These are phyloP conservation scores for Halcyon badia DNA, from an alignment of 2,797 vertebrate species.

Conservation along the genomic window DNA sequence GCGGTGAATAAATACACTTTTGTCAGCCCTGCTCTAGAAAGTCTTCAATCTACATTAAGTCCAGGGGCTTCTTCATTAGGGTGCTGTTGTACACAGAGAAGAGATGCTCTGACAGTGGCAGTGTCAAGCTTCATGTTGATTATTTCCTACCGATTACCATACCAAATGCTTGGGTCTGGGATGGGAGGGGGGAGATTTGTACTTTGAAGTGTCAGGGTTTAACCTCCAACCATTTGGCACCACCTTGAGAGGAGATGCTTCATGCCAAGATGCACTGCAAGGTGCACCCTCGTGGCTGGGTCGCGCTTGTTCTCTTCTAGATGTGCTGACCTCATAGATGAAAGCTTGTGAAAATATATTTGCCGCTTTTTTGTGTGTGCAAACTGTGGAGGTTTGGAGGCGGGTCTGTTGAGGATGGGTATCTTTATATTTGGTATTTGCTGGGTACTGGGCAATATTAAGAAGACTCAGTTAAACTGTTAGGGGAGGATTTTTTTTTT, in stretches of 20 bases:
- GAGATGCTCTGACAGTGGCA: not conserved
- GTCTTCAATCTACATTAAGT: not conserved
- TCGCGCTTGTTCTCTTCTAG: not conserved
- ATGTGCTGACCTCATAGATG: fast-evolving
- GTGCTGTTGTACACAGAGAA: fast-evolving
- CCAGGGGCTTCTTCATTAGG: slow-evolving; percentile 20
- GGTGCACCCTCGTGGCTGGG: fast-evolving
- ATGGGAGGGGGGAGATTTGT: not conserved
- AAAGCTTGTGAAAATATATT: not conserved
- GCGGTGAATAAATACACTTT: not conserved
- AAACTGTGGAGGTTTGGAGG: not conserved
- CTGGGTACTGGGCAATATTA: not conserved
- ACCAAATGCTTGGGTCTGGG: fast-evolving
- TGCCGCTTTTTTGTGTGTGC: not conserved
- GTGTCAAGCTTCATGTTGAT: fast-evolving
- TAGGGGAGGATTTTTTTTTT: not conserved
- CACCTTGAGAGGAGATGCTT: not conserved
- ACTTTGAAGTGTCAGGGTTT: not conserved
- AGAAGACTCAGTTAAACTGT: not conserved
- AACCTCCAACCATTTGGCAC: fast-evolving
- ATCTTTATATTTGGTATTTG: not conserved
- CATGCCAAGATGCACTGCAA: fast-evolving
- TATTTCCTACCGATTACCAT: not conserved
- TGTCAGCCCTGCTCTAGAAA: not conserved
- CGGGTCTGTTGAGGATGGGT: not conserved